A percentile compares a stretch with the other conserved stretches of the same genome.
Evolutionary conservation across 2,797 vertebrate genomes (phyloP).

Genomic region (Pseudomugil gertrudae): DNA sequence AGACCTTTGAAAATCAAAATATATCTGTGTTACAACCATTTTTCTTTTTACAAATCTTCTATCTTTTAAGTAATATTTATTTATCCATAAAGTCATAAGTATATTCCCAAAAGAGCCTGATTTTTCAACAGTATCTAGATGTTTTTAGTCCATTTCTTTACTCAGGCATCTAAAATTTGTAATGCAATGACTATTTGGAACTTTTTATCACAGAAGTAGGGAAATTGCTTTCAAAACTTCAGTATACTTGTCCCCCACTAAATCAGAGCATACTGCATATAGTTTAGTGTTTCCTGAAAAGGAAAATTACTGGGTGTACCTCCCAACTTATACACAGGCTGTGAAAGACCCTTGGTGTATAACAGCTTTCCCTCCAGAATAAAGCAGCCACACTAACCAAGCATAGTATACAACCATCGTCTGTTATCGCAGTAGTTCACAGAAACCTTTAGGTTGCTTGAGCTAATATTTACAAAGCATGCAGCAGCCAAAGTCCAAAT

Average conservation of each 20-base stretch:
- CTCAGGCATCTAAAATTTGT: constrained; percentile 9
- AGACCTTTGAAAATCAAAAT: constrained; percentile 21
- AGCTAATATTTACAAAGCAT: constrained; percentile 83
- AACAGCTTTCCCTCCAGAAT: constrained; percentile 65
- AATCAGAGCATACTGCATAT: constrained; percentile 46
- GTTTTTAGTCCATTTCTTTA: background rate
- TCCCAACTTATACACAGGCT: constrained; percentile 54
- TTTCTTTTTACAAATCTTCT: background rate
- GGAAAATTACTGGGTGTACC: constrained; percentile 80
- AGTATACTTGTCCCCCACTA: constrained; percentile 24
- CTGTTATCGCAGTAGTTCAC: constrained; percentile 75
- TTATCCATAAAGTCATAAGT: background rate
- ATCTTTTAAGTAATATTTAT: background rate
- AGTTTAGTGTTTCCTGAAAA: constrained; percentile 65
- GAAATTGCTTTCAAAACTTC: constrained; percentile 30
- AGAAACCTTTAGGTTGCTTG: constrained; percentile 79
- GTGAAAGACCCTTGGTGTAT: constrained; percentile 74
- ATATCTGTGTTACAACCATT: background rate
- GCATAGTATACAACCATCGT: constrained; percentile 63
- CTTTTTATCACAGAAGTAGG: constrained; percentile 3
- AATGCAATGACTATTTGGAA: constrained; percentile 17
- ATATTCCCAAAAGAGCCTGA: background rate
- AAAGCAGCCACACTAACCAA: constrained; percentile 65
- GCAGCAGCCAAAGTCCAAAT: constrained; percentile 73
- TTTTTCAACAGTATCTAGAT: background rate